Base-by-base conservation (phyloP, 2,888 invertebrate species). In the Andrena bucephala region DNA sequence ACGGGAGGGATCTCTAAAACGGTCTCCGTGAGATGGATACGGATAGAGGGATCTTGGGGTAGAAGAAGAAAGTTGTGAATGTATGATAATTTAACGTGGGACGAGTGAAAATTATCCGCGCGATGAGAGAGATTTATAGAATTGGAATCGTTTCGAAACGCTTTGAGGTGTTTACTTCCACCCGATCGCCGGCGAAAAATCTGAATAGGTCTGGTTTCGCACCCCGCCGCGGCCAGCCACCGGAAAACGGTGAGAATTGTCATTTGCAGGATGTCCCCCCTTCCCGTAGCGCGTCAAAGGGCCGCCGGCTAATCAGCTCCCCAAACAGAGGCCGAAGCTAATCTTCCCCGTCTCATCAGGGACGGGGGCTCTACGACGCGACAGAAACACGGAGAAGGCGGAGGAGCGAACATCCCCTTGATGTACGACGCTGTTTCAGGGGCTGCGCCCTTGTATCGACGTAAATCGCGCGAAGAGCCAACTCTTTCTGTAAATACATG, bases 331-430 rank as follows among this genome's bases (percentile, higher is more conserved):
- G 78, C 70, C 81, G 83, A 80, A 74, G 83, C 84, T 89, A 87
- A 90, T 89, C 89, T 89, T 87, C 83, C 83, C 80, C 81, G 87
- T 81, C 84, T 87, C 86, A 86, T 90, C 89, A 77, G 83, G 60
- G 72, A 78, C 67, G 62, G 67, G 70, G 50, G 24, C 57, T 36
- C 36, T 48, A 48, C 54, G 31, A 50, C 57, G 62, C 33, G 54
- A 29, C 54, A 48, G 63, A 33, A 81, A 69, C 80, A 80, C 75
- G 66, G 48, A 71, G 60, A 65, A 77, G 75, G 77, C 54, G 78
- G 54, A 59, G 63, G 62, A 65, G 16, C n/a, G 48, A 57, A 63
- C 76, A 27, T 62, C 78, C 82, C 78, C 86, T 82, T 75, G 87
- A 85, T 74, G 73, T 69, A 62, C 87, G 59, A 63, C 57, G 80